Percentiles rank a stretch among this genome's conserved stretches.
These are phyloP conservation scores for Platyrinchus mystaceus DNA, from an alignment of 2,797 vertebrate genomes.

Conservation along the genomic window DNA sequence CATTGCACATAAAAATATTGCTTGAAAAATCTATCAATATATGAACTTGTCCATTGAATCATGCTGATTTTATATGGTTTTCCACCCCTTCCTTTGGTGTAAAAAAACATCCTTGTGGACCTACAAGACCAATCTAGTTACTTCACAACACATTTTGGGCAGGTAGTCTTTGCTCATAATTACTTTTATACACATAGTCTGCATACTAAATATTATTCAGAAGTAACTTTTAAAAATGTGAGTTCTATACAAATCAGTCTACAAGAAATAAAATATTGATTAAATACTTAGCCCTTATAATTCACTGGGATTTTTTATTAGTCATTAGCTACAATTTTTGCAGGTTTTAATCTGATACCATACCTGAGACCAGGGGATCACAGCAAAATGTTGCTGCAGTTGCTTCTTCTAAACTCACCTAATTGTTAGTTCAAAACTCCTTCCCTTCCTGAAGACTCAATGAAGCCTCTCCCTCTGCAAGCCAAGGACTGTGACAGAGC, in stretches of 20 bases:
- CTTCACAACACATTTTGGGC: not conserved
- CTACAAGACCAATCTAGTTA: not conserved
- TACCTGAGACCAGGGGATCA: not conserved
- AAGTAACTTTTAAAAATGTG: not conserved
- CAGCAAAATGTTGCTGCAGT: not conserved
- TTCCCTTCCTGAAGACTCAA: not conserved
- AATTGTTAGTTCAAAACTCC: not conserved
- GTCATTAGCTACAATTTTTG: not conserved
- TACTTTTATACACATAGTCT: not conserved
- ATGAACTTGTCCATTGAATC: not conserved
- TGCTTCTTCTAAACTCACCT: constrained; percentile 10
- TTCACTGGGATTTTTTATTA: not conserved
- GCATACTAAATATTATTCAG: not conserved
- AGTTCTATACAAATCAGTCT: not conserved
- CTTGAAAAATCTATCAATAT: not conserved
- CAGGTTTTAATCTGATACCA: not conserved
- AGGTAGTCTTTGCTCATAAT: not conserved
- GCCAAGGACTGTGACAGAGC: not conserved
- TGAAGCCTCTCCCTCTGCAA: not conserved
- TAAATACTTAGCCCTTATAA: not conserved
- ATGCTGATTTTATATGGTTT: not conserved
- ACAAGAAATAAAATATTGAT: not conserved
- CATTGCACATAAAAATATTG: not conserved
- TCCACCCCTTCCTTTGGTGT: not conserved
- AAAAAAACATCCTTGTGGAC: not conserved